Conservation (phyloP, 1,140 invertebrate species). For the Ptiloglossa arizonensis region DNA sequence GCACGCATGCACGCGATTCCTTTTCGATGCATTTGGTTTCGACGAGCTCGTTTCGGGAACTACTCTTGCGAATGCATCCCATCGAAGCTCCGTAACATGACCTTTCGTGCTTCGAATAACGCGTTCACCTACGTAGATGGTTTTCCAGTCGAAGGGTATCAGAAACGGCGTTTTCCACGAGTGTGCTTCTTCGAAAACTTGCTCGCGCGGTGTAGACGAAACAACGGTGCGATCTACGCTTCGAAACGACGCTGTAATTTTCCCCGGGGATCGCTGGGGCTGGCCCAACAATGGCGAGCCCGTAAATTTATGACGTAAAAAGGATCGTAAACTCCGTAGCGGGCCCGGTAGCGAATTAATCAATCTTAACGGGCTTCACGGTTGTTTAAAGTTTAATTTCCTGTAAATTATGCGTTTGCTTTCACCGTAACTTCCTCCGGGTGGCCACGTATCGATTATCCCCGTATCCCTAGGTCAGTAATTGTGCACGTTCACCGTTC, state of each 20-base stretch:
- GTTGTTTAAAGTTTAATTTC: slow-evolving; percentile 23
- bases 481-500: slow-evolving; percentile 16
- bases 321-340: background rate
- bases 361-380: slow-evolving; percentile 22
- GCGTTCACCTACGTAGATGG: no score
- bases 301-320: background rate
- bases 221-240: background rate
- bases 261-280: background rate
- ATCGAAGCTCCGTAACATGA: background rate
- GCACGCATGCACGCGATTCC: no score
- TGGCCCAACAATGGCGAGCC: background rate
- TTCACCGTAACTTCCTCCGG: slow-evolving; percentile 10
- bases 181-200: no score
- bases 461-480: slow-evolving; percentile 36
- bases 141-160: no score
- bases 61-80: no score
- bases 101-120: no score
- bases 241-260: background rate
- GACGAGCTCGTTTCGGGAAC: no score
- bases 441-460: slow-evolving; percentile 45
- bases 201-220: background rate
- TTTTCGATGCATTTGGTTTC: no score
- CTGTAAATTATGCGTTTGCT: slow-evolving; percentile 36
- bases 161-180: no score
- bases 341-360: slow-evolving; percentile 21